Base-by-base conservation (phyloP, 2,113 vertebrate species). In the Callospermophilus lateralis region DNA sequence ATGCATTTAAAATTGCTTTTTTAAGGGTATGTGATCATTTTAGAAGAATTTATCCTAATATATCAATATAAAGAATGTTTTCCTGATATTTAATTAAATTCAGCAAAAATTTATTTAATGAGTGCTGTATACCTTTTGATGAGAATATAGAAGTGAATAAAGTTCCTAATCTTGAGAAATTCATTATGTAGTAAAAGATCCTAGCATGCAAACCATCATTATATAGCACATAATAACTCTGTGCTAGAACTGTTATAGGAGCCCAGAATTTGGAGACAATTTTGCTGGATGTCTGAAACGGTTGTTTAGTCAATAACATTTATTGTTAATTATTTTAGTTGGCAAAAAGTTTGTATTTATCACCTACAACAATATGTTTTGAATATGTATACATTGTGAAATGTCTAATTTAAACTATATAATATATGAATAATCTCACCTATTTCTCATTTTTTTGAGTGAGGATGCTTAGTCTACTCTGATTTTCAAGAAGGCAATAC, bases 11-110 rank as follows among this genome's bases (percentile, higher is more conserved):
- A 84, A 93, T 84, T 68, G 53, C n/a, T 37, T 85, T 89, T 17
- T 11, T 28, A 72, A 78, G 67, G 42, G 13, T 73, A 72, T 51
- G 3, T 81, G 79, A 70, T 85, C 15, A 85, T 84, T 96, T 91
- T 74, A 79, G 30, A 84, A 53, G 3, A 74, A 88, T 93, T 78
- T 93, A 11, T 84, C 32, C 42, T 93, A 58, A 61, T 84, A 26
- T 79, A 65, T 37, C 34, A 93, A 32, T 26, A 37, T 24, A 1
- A 92, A 91, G 17, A 84, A 51, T 34, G 73, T 9, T 91, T 73
- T 89, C 32, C 26, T 93, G 17, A 85, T 86, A 90, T 68, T 74
- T 67, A 73, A 72, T 95, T 93, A 67, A 84, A 73, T 73, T 84
- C 4, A 79, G 34, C 53, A 70, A 34, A 28, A 30, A 77, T 90